Conservation (phyloP, 2,113 vertebrate genomes). For the Notothenia coriiceps region DNA sequence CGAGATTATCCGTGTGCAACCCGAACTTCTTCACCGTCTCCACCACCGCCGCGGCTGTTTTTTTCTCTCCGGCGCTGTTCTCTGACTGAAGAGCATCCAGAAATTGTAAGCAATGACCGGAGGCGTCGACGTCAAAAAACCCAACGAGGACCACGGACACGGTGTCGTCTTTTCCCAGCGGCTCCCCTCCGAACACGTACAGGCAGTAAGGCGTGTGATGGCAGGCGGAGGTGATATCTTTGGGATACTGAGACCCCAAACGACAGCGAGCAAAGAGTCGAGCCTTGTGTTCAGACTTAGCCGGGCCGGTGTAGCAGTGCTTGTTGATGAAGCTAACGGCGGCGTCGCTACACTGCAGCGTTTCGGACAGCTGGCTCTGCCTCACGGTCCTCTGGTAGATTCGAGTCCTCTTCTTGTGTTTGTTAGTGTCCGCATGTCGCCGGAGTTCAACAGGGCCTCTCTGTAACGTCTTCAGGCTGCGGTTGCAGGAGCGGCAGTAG, state of each 20-base stretch:
- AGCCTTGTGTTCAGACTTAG: constrained; percentile 29
- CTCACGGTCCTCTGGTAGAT: accelerated
- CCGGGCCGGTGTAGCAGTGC: constrained; percentile 48
- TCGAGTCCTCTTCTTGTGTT: constrained; percentile 48
- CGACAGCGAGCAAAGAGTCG: constrained; percentile 50
- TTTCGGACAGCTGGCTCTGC: neutral
- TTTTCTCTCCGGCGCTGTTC: constrained; percentile 39
- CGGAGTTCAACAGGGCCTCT: constrained; percentile 66
- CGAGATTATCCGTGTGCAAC: constrained; percentile 71
- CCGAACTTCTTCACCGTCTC: constrained; percentile 73
- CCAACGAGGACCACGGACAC: constrained; percentile 78
- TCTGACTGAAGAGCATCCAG: constrained; percentile 74
- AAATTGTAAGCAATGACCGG: constrained; percentile 66
- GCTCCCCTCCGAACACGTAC: constrained; percentile 76
- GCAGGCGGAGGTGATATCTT: constrained; percentile 67
- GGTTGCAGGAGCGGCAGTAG: constrained; percentile 74
- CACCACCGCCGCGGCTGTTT: constrained; percentile 33
- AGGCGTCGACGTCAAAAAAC: constrained; percentile 72
- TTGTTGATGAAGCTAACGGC: constrained; percentile 73
- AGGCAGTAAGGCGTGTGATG: constrained; percentile 79
- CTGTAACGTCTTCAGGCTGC: constrained; percentile 54
- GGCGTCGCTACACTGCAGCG: constrained; percentile 57
- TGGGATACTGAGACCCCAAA: constrained; percentile 72
- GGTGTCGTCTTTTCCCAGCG: constrained; percentile 39
- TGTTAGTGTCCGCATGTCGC: constrained; percentile 67